A percentile compares a stretch with the other conserved stretches of the same genome.
Evolutionary conservation across 2,113 vertebrate species (phyloP).

Genomic region (Colistium nudipinnis): DNA sequence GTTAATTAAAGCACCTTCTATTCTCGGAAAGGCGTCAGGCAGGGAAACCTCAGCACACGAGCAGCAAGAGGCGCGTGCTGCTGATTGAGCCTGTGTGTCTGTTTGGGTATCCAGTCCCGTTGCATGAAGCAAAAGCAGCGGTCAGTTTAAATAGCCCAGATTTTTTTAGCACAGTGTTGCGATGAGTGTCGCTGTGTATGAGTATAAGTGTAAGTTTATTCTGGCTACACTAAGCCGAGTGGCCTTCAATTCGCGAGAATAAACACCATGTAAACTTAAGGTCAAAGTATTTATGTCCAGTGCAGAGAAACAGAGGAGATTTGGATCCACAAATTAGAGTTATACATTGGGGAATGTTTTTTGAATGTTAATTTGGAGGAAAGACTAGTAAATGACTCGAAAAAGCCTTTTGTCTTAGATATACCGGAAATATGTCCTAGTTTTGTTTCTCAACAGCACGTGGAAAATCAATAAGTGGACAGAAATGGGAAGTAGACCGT

Average conservation of each 20-base stretch:
- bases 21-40: constrained; percentile 55
- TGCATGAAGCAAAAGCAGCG: constrained; percentile 37
- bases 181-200: constrained; percentile 35
- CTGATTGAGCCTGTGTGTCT: constrained; percentile 14
- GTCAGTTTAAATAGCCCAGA: constrained; percentile 57
- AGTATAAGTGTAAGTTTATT: constrained; percentile 20
- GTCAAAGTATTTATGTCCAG: constrained; percentile 11
- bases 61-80: constrained; percentile 38
- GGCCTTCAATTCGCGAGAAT: constrained; percentile 18
- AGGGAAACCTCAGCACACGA: constrained; percentile 57
- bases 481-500: too few relatives aligned
- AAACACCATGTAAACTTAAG: constrained; percentile 31
- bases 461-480: too few relatives aligned
- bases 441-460: too few relatives aligned
- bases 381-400: too few relatives aligned
- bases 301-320: not conserved
- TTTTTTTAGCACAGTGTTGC: constrained; percentile 65
- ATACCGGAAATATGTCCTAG: too few relatives aligned
- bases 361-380: too few relatives aligned
- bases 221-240: not conserved
- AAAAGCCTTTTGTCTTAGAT: too few relatives aligned
- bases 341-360: too few relatives aligned
- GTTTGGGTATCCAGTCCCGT: not conserved
- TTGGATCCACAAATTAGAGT: too few relatives aligned
- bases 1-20: constrained; percentile 75